Evolutionary conservation across 2,888 invertebrate species (phyloP).

Genomic region (Coenonympha glycerion): DNA sequence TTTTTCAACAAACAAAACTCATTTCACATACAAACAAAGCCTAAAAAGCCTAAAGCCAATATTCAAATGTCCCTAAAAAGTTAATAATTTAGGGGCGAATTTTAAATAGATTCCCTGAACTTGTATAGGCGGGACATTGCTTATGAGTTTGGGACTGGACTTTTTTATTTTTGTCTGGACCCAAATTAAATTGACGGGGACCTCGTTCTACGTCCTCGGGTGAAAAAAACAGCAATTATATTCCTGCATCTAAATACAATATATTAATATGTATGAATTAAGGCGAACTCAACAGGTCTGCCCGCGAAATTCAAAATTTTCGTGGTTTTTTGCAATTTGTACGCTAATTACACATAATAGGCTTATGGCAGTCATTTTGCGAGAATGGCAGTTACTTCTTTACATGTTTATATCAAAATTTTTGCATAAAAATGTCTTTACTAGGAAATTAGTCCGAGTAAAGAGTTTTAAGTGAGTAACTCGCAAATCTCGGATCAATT

Average conservation of each 20-base stretch:
- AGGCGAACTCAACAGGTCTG: no score
- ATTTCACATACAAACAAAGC: background rate
- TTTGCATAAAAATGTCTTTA: no score
- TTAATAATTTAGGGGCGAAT: slow-evolving; percentile 53
- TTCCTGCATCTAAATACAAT: no score
- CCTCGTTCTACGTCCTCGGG: slow-evolving; percentile 25
- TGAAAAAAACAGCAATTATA: slow-evolving; percentile 20
- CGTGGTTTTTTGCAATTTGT: no score
- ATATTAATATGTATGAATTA: slow-evolving; percentile 5
- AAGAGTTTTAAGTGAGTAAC: no score
- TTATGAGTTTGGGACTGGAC: slow-evolving; percentile 47
- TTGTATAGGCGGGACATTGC: slow-evolving; percentile 58
- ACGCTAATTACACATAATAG: no score
- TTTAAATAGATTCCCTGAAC: slow-evolving; percentile 50
- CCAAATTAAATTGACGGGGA: slow-evolving; percentile 62
- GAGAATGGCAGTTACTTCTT: no score
- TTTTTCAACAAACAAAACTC: background rate
- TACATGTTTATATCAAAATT: no score
- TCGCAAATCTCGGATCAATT: no score
- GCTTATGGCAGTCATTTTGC: no score
- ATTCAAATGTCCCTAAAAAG: slow-evolving; percentile 47
- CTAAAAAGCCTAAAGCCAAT: slow-evolving; percentile 36
- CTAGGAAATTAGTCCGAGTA: no score
- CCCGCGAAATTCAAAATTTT: no score
- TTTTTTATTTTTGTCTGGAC: slow-evolving; percentile 61